Percentiles rank a stretch among this genome's conserved stretches.
Evolutionary conservation across 1,140 invertebrate species (phyloP).

Genomic region (Centruroides sculpturatus): DNA sequence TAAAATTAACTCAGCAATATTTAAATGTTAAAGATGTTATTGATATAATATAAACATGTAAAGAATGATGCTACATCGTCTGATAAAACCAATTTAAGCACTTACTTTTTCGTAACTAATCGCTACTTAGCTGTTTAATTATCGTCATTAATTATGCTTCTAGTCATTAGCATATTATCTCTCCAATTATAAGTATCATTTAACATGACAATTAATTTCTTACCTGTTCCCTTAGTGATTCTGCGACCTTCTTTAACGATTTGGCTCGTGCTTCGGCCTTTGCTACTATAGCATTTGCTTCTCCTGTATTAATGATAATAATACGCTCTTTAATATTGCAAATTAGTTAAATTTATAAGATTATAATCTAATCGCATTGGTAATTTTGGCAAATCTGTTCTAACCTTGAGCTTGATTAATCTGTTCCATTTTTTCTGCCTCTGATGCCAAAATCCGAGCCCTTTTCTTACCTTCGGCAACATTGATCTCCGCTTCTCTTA

Average conservation of each 20-base stretch:
- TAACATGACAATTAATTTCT: not conserved
- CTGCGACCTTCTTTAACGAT: conserved; percentile 56
- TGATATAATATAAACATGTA: too few species aligned
- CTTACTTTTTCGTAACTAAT: too few species aligned
- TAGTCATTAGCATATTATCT: too few species aligned
- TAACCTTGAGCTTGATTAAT: conserved; percentile 43
- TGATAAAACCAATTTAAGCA: too few species aligned
- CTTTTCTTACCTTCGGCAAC: conserved; percentile 89
- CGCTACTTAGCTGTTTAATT: too few species aligned
- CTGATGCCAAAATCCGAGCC: conserved; percentile 79
- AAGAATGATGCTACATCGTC: too few species aligned
- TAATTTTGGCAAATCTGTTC: not conserved
- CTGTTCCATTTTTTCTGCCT: conserved; percentile 31
- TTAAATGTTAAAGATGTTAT: too few species aligned
- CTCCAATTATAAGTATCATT: too few species aligned
- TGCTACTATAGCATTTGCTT: conserved; percentile 70
- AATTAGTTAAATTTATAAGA: too few species aligned
- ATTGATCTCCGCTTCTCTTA: conserved; percentile 87
- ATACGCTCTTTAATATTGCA: too few species aligned
- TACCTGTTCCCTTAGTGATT: conserved; percentile 41
- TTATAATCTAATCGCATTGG: not conserved
- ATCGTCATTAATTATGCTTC: too few species aligned
- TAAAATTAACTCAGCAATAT: too few species aligned
- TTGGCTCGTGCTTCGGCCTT: conserved; percentile 69
- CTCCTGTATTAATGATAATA: conserved; percentile 35